Evolutionary conservation across 2,888 invertebrate genomes (phyloP).

Genomic region (Athalia circularis): DNA sequence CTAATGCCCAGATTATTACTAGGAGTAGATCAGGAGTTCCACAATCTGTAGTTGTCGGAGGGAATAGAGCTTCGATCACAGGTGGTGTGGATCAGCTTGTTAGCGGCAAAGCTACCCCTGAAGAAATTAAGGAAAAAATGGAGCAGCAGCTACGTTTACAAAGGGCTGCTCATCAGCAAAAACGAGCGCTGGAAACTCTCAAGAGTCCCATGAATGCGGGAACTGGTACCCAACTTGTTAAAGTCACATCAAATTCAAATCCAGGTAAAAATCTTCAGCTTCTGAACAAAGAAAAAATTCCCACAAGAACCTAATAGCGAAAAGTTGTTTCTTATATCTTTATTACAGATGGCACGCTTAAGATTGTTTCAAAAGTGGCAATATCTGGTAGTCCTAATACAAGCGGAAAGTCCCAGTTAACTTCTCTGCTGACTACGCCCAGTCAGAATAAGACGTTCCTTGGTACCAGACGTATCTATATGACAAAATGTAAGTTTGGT

Average conservation of each 20-base stretch:
- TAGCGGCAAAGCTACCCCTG: constrained; percentile 79
- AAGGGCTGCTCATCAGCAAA: constrained; percentile 92
- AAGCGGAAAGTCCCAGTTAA: constrained; percentile 80
- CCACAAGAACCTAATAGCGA: constrained; percentile 48
- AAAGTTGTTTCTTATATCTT: constrained; percentile 52
- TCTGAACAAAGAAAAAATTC: constrained; percentile 9
- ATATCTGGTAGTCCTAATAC: constrained; percentile 77
- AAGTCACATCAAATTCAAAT: constrained; percentile 76
- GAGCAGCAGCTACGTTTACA: constrained; percentile 93
- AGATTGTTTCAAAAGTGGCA: constrained; percentile 81
- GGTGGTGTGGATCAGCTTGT: constrained; percentile 69
- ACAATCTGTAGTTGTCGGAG: constrained; percentile 77
- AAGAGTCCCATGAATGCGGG: constrained; percentile 68
- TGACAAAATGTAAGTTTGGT: constrained; percentile 80
- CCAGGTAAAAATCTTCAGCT: constrained; percentile 75
- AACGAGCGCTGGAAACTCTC: constrained; percentile 81
- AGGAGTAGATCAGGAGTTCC: constrained; percentile 85
- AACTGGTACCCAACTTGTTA: constrained; percentile 76
- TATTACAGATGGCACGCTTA: constrained; percentile 78
- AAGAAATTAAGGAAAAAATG: constrained; percentile 92
- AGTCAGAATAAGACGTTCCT: constrained; percentile 81
- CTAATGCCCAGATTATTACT: constrained; percentile 86
- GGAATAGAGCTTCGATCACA: constrained; percentile 63
- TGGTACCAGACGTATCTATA: constrained; percentile 82
- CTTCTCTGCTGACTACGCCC: constrained; percentile 80